These are phyloP conservation scores for Caradrina kadenii DNA, from an alignment of 2,888 invertebrate genomes.

Conservation along the genomic window DNA sequence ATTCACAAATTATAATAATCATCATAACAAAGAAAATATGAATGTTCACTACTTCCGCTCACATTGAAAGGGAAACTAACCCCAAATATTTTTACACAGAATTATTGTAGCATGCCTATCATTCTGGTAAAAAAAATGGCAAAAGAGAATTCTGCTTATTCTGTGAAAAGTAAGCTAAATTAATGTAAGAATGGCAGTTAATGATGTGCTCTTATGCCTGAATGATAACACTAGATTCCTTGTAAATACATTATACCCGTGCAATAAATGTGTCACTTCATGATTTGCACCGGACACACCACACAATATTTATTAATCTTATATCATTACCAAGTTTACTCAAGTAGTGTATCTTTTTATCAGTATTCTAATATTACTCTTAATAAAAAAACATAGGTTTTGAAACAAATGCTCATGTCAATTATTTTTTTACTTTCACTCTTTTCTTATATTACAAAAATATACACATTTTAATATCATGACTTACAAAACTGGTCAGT, in stretches of 20 bases:
- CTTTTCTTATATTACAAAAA: conserved; percentile 30
- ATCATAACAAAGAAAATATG: conserved; percentile 33
- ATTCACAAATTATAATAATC: conserved; percentile 33
- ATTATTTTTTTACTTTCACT: not conserved
- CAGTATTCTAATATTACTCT: not conserved
- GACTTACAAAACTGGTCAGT: conserved; percentile 31
- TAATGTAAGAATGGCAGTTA: not conserved
- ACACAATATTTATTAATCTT: not conserved
- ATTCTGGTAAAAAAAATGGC: no score
- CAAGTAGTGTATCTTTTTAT: not conserved
- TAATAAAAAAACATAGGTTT: not conserved
- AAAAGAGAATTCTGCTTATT: not conserved
- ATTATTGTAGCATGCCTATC: no score
- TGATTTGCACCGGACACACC: not conserved
- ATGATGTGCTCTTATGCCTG: not conserved
- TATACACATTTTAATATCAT: conserved; percentile 27
- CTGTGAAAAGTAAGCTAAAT: not conserved
- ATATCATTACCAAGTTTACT: not conserved
- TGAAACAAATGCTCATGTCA: conserved; percentile 4
- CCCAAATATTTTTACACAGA: not conserved
- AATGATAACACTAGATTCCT: no score
- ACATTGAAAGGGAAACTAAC: conserved; percentile 8
- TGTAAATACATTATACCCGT: no score
- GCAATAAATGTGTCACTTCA: no score
- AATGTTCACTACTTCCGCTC: conserved; percentile 10